Evolutionary conservation across 2,888 invertebrate species (phyloP), one percentile per base, ranked within the genome.

Genomic region (Suillia variegata): DNA sequence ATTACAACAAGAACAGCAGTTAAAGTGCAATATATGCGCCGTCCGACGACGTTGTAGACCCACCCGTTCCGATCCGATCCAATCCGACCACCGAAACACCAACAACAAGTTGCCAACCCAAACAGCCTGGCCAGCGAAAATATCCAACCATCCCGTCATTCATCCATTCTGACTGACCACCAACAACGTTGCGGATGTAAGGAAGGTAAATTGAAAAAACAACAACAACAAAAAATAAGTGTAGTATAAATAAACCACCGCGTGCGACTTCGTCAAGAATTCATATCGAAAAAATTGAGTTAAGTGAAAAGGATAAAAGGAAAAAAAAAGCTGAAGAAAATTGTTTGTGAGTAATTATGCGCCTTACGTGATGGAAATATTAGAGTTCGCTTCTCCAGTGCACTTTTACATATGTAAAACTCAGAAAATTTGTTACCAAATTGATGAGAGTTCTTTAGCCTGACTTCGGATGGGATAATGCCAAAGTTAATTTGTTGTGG

Each of bases 1-100:
- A 45, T 45, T 45, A 45, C 45, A 45, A 45, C 45, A 45, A 20
- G 18, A 45, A 45, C 38, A 38, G 38, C 38, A 38, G 38, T 38
- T 38, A n/a, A n/a, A 38, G 38, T 38, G 38, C 15, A 38, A 5
- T 6, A 38, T 38, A 38, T 38, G 38, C 10, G n/a, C n/a, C n/a
- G n/a, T n/a, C n/a, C n/a, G n/a, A n/a, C n/a, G n/a, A 38, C 38
- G 15, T n/a, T n/a, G 38, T n/a, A 38, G 38, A 38, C 38, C 38
- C 38, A 38, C 38, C 38, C 6, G 10, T 13, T 6, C 26, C 38
- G n/a, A 8, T n/a, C n/a, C n/a, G n/a, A n/a, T 5, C 38, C 38
- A 5, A 38, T n/a, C 38, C 38, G 15, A 13, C 38, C 38, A 5
- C 26, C 26, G 10, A 6, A 5, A 26, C 10, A n/a, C 10, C 26